Percentiles rank a stretch among this genome's conserved stretches.
These are phyloP conservation scores for Mus minutoides DNA, from an alignment of 2,797 vertebrate species.

Conservation along the genomic window DNA sequence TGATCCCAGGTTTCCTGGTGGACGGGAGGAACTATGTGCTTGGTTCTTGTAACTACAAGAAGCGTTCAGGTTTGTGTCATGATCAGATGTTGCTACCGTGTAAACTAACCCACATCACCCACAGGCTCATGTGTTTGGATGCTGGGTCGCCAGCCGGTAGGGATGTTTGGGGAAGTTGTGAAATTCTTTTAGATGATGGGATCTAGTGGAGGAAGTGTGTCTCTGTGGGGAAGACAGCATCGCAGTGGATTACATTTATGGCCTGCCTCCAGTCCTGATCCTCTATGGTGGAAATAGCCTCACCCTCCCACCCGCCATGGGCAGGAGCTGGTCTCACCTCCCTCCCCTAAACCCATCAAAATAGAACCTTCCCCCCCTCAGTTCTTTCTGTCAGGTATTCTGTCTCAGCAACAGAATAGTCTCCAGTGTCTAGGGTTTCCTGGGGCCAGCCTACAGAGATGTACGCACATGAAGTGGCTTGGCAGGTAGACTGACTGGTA, in stretches of 20 bases:
- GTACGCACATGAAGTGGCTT: neutral
- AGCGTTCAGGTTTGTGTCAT: neutral
- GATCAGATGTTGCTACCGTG: neutral
- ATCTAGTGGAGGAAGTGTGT: neutral
- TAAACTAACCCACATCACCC: neutral
- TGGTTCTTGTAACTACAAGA: neutral
- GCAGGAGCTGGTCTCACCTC: no score
- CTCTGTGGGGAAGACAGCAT: neutral
- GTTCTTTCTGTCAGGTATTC: neutral
- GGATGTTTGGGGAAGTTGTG: neutral
- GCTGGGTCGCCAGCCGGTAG: neutral
- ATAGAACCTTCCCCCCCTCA: neutral
- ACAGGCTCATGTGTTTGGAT: neutral
- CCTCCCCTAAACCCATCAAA: neutral
- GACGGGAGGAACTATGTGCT: neutral
- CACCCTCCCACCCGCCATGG: neutral
- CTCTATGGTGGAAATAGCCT: neutral
- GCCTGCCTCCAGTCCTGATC: neutral
- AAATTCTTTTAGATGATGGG: neutral
- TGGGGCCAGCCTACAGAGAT: neutral
- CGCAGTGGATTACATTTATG: neutral
- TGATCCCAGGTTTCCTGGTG: neutral
- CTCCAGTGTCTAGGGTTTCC: neutral
- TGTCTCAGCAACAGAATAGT: neutral
- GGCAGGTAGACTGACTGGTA: neutral